These are phyloP conservation scores for Hycleus cichorii DNA, from an alignment of 1,140 invertebrate genomes.

Conservation along the genomic window DNA sequence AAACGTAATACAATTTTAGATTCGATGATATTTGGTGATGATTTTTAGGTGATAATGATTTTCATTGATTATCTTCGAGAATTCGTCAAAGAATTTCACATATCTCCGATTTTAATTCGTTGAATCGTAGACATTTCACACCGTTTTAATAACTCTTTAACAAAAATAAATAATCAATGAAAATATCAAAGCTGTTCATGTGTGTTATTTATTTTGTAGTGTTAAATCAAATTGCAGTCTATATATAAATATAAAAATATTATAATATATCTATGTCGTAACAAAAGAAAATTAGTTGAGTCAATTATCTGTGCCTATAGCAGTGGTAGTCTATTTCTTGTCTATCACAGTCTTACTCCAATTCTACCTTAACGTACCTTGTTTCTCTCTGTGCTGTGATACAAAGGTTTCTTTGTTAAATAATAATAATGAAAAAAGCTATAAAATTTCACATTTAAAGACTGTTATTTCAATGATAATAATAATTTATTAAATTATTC, in stretches of 20 bases:
- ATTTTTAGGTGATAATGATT: slow-evolving; percentile 26
- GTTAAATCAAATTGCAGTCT: slow-evolving; percentile 31
- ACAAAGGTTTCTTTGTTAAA: background rate
- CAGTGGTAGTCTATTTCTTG: slow-evolving; percentile 37
- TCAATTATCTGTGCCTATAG: slow-evolving; percentile 44
- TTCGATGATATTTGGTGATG: slow-evolving; percentile 32
- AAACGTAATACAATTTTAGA: slow-evolving; percentile 13
- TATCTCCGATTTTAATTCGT: background rate
- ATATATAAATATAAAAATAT: slow-evolving; percentile 3
- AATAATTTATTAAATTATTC: too few species aligned
- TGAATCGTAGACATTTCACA: too few species aligned
- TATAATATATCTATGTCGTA: slow-evolving; percentile 38
- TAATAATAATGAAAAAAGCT: too few species aligned
- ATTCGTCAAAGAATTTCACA: slow-evolving; percentile 1
- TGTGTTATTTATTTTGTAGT: slow-evolving; percentile 37
- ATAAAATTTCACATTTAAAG: too few species aligned
- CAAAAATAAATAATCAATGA: slow-evolving; percentile 15
- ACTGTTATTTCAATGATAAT: too few species aligned
- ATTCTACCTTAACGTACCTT: slow-evolving; percentile 22
- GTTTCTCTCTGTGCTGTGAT: slow-evolving; percentile 36
- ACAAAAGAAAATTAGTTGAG: slow-evolving; percentile 40
- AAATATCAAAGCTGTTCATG: slow-evolving; percentile 26
- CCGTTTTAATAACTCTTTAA: too few species aligned
- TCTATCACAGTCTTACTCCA: slow-evolving; percentile 35
- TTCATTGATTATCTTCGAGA: slow-evolving; percentile 14